phyloP scores from a whole-genome alignment of 2,888 invertebrate species.

The Cephus spinipes region DNA sequence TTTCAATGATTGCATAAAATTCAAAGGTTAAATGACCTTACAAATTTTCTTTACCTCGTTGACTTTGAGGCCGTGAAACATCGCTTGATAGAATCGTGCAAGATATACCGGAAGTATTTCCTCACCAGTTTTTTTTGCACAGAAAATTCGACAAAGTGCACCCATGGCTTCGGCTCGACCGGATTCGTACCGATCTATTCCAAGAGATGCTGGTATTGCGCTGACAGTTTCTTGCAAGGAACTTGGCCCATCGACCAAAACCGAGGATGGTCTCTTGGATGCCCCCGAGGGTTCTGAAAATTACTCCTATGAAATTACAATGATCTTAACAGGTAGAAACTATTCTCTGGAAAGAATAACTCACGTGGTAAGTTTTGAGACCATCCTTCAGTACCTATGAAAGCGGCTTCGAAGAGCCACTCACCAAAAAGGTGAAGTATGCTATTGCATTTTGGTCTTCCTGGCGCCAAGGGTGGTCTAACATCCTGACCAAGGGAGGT shows the following conservation, averaged over 20 bases:
- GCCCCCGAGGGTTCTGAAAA: conserved; percentile 59
- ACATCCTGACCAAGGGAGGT: conserved; percentile 73
- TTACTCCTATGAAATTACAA: conserved; percentile 12
- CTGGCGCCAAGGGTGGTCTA: conserved; percentile 77
- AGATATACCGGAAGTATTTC: conserved; percentile 93
- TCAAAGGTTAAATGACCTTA: background rate
- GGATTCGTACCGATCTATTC: conserved; percentile 83
- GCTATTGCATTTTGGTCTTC: conserved; percentile 93
- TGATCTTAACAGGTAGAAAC: conserved; percentile 4
- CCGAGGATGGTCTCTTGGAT: conserved; percentile 75
- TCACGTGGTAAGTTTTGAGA: conserved; percentile 71
- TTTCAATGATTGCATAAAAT: background rate
- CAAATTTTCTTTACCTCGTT: conserved; percentile 68
- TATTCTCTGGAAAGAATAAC: conserved; percentile 28
- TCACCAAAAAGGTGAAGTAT: conserved; percentile 95
- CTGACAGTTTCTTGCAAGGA: conserved; percentile 74
- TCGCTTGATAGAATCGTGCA: conserved; percentile 91
- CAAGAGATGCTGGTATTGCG: conserved; percentile 77
- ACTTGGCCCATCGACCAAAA: conserved; percentile 76
- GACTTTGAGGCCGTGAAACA: conserved; percentile 86
- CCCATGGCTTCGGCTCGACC: conserved; percentile 96
- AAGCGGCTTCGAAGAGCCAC: conserved; percentile 96
- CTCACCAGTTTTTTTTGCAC: conserved; percentile 94
- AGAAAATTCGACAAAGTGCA: conserved; percentile 94
- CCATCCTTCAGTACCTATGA: conserved; percentile 83